Percentiles rank a stretch among this genome's conserved stretches.
These are phyloP conservation scores for Acanthurus tractus DNA, from an alignment of 2,797 vertebrate species.

Conservation along the genomic window DNA sequence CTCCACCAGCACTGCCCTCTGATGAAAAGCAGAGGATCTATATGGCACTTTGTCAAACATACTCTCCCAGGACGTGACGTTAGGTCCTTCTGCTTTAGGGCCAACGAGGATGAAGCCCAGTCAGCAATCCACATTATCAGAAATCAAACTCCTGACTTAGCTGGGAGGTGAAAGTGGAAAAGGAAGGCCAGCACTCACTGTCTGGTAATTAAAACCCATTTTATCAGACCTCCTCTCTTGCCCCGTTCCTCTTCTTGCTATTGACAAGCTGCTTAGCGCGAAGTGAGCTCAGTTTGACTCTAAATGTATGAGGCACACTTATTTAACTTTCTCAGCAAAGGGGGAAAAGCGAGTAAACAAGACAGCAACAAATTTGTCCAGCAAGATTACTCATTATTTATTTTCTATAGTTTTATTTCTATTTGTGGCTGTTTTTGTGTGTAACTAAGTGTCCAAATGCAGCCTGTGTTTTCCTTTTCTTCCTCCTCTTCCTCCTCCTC, in stretches of 20 bases:
- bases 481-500: conserved; percentile 22
- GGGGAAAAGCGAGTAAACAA: conserved; percentile 69
- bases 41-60: conserved; percentile 93
- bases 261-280: conserved; percentile 87
- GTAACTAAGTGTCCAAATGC: conserved; percentile 17
- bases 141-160: conserved; percentile 93
- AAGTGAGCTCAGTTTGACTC: conserved; percentile 90
- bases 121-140: conserved; percentile 96
- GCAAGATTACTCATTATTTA: conserved; percentile 29
- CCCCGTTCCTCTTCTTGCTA: conserved; percentile 83
- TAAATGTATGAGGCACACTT: conserved; percentile 90
- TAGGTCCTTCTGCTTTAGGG: conserved; percentile 82
- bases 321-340: conserved; percentile 88
- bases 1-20: conserved; percentile 87
- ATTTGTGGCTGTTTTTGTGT: conserved; percentile 21
- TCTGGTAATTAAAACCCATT: conserved; percentile 97
- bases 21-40: conserved; percentile 90
- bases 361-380: conserved; percentile 47
- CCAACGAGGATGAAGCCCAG: conserved; percentile 89
- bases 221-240: conserved; percentile 87
- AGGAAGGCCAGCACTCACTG: conserved; percentile 88
- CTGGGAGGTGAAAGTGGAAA: conserved; percentile 81
- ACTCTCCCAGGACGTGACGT: conserved; percentile 88
- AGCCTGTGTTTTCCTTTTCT: conserved; percentile 1
- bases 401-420: conserved; percentile 34